Conservation (phyloP, 2,888 invertebrate species). For the Saturnia japonica region DNA sequence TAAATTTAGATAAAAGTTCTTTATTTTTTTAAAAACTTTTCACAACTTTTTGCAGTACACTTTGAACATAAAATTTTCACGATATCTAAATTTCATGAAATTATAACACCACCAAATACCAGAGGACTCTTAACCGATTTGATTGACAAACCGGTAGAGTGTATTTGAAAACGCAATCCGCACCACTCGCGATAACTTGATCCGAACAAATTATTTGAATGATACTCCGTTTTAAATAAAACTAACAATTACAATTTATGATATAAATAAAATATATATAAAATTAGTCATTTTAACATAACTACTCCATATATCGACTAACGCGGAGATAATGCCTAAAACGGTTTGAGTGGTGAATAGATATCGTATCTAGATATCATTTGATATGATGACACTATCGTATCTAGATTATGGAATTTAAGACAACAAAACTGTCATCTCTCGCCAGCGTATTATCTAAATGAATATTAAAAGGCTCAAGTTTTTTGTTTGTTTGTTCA, state of each 20-base stretch:
- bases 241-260: not conserved
- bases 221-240: constrained; percentile 23
- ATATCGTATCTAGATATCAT: constrained; percentile 31
- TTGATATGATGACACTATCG: constrained; percentile 28
- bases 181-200: constrained; percentile 56
- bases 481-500: no score
- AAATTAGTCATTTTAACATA: constrained; percentile 6
- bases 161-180: constrained; percentile 8
- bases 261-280: not conserved
- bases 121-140: constrained; percentile 35
- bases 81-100: not conserved
- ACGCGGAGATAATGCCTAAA: constrained; percentile 10
- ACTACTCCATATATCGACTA: constrained; percentile 1
- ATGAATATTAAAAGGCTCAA: no score
- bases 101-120: not conserved
- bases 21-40: not conserved
- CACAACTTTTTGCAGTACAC: not conserved
- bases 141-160: constrained; percentile 42
- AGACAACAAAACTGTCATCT: constrained; percentile 19
- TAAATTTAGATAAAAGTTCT: not conserved
- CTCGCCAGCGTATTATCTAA: not conserved
- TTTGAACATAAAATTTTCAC: not conserved
- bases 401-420: constrained; percentile 20
- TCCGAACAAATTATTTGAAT: constrained; percentile 57
- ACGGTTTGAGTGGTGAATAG: constrained; percentile 20